Evolutionary conservation across 2,888 invertebrate genomes (phyloP), one percentile per base, ranked within the genome.

Genomic region (Tinea pellionella): DNA sequence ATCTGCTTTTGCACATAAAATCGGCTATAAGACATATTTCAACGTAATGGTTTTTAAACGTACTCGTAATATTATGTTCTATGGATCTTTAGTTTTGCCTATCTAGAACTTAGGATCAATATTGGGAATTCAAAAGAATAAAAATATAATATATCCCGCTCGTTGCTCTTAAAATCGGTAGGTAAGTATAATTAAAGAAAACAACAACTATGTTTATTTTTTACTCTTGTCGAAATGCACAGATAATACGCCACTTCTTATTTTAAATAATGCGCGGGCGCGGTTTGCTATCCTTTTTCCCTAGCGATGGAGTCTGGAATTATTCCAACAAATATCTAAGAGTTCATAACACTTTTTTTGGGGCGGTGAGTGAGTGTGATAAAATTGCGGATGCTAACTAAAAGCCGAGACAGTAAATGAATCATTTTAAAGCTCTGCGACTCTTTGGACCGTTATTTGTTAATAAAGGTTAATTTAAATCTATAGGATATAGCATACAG

Each of bases 271-370:
- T 37, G 60, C 55, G 42, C 60, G 16, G 55, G 32, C 24, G 60
- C 51, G 32, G 19, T 16, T 24, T 4, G 15, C 47, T 13, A 47
- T 47, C 15, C 47, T 47, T 47, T 47, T 6, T 47, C 15, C 16
- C 15, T 16, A 47, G 15, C 47, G n/a, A 47, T 47, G 47, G 47
- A 47, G 47, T 13, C 57, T 82, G 82, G 81, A 81, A 77, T 76
- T 65, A 80, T 77, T 81, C 82, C 81, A 82, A 81, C 77, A 70
- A 75, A 76, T 77, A 74, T 66, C 68, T 68, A 59, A 63, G 68
- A 66, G 71, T 72, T 73, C 74, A 73, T 71, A 70, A 69, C 68
- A 69, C 67, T 68, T 64, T 62, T 63, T 58, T 59, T 61, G 59
- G 29, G 59, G 18, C 59, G 55, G 42, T 61, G 60, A 56, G 60